A percentile compares a stretch with the other conserved stretches of the same genome.
Evolutionary conservation across 2,888 invertebrate genomes (phyloP).

Genomic region (Nymphalis urticae): DNA sequence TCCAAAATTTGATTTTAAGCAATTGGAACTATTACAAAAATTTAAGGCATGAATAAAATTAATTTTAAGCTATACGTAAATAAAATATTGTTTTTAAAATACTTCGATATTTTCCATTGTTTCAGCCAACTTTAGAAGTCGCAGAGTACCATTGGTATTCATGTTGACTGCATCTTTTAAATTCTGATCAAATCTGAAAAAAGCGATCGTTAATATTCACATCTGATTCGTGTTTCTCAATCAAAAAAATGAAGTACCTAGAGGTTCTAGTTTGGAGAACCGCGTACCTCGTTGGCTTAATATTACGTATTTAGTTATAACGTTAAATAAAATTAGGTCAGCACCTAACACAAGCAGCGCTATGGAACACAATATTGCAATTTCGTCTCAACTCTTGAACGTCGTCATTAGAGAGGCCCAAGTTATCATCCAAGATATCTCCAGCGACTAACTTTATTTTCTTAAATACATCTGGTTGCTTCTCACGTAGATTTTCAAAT

Average conservation of each 20-base stretch:
- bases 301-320: too few species aligned
- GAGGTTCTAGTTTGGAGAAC: too few species aligned
- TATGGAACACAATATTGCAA: slow-evolving; percentile 88
- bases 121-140: slow-evolving; percentile 88
- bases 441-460: slow-evolving; percentile 86
- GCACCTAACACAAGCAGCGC: slow-evolving; percentile 90
- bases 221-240: too few species aligned
- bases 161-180: slow-evolving; percentile 89
- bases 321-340: neutral
- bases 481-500: slow-evolving; percentile 76
- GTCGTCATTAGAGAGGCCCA: slow-evolving; percentile 82
- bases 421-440: slow-evolving; percentile 81
- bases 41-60: too few species aligned
- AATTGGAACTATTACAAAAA: too few species aligned
- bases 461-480: slow-evolving; percentile 74
- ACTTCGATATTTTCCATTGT: slow-evolving; percentile 84
- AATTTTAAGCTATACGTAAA: neutral
- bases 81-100: slow-evolving; percentile 5
- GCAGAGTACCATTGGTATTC: slow-evolving; percentile 91
- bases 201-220: neutral
- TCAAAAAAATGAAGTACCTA: too few species aligned
- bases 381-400: slow-evolving; percentile 80
- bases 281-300: too few species aligned
- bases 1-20: too few species aligned
- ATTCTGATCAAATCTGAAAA: slow-evolving; percentile 90